These are phyloP conservation scores for Cirrhinus mrigala DNA, from an alignment of 2,797 vertebrate genomes.

Conservation along the genomic window DNA sequence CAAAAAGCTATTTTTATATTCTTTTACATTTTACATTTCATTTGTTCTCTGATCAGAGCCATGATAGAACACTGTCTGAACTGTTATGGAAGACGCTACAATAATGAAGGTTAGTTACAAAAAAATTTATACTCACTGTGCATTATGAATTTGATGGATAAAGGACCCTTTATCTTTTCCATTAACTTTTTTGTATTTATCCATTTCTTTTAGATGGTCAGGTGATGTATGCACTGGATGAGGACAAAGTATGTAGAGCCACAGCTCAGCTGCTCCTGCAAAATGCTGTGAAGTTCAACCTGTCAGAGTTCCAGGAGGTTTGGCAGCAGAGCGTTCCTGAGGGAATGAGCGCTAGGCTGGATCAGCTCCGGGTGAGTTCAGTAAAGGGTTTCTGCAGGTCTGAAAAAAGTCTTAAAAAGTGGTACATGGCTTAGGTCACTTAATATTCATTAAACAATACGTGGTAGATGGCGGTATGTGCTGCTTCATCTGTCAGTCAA, in stretches of 20 bases:
- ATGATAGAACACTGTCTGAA: slow-evolving; percentile 96
- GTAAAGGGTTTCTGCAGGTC: too few relatives aligned
- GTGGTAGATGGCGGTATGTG: too few relatives aligned
- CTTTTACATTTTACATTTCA: too few relatives aligned
- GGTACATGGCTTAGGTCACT: too few relatives aligned
- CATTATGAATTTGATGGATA: not conserved
- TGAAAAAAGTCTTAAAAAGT: too few relatives aligned
- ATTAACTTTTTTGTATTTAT: not conserved
- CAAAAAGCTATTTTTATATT: too few relatives aligned
- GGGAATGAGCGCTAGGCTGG: slow-evolving; percentile 88
- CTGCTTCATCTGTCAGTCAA: too few relatives aligned
- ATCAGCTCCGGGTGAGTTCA: slow-evolving; percentile 89
- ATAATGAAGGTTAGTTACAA: slow-evolving; percentile 82
- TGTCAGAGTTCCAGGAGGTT: slow-evolving; percentile 92
- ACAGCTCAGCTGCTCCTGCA: slow-evolving; percentile 89
- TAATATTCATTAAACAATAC: too few relatives aligned
- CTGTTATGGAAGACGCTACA: slow-evolving; percentile 86
- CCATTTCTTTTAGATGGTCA: slow-evolving; percentile 64
- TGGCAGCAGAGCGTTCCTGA: slow-evolving; percentile 98
- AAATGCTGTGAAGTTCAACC: slow-evolving; percentile 94
- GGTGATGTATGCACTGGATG: slow-evolving; percentile 84
- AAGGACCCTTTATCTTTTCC: not conserved
- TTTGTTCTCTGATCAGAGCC: slow-evolving; percentile 75
- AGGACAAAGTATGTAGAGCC: slow-evolving; percentile 89
- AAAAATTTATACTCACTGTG: not conserved